These are phyloP conservation scores for Numenius arquata DNA, from an alignment of 2,113 vertebrate genomes.

Conservation along the genomic window DNA sequence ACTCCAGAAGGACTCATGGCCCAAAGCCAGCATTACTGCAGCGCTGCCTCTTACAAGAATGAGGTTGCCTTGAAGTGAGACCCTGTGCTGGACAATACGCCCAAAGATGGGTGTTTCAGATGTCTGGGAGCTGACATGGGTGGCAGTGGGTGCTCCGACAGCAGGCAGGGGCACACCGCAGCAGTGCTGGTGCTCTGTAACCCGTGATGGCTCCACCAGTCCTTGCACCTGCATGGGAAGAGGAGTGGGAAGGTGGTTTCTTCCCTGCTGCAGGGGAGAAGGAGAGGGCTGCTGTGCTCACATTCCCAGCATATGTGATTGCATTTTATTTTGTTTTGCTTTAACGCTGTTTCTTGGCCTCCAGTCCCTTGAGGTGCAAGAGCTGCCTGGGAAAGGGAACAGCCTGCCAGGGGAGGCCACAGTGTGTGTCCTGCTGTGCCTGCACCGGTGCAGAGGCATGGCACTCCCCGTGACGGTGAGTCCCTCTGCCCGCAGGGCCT, in stretches of 20 bases:
- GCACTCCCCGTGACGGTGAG: background rate
- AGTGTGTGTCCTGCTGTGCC: background rate
- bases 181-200: background rate
- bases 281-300: background rate
- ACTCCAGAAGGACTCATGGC: rapidly evolving
- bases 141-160: background rate
- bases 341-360: background rate
- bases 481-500: background rate
- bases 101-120: no score
- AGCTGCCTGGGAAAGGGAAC: background rate
- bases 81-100: background rate
- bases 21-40: background rate
- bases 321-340: background rate
- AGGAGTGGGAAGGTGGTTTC: background rate
- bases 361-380: background rate
- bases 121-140: background rate
- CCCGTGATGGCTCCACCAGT: rapidly evolving
- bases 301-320: rapidly evolving
- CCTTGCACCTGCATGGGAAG: rapidly evolving
- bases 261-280: background rate
- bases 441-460: rapidly evolving
- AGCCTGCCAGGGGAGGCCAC: background rate
- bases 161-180: background rate
- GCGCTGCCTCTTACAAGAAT: background rate
- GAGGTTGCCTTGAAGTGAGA: background rate